These are phyloP conservation scores for Ichneumoninae sp. DNA, from an alignment of 2,888 invertebrate genomes.

Conservation along the genomic window DNA sequence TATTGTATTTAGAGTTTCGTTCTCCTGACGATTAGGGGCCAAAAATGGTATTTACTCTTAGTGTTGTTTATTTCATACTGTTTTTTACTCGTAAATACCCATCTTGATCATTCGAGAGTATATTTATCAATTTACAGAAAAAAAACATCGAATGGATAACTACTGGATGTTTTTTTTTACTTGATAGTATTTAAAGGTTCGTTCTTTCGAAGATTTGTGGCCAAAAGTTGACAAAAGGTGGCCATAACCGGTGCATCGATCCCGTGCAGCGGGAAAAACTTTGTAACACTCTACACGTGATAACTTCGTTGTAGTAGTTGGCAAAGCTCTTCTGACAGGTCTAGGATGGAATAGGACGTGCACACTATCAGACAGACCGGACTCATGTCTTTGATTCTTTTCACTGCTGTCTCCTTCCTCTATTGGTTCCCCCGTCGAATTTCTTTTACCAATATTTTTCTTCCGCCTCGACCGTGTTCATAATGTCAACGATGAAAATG, in stretches of 20 bases:
- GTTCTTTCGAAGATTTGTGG: neutral
- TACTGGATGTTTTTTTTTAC: too few relatives aligned
- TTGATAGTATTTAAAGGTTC: neutral
- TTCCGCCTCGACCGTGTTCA: neutral
- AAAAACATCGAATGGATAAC: too few relatives aligned
- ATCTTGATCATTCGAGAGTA: too few relatives aligned
- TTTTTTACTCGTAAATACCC: too few relatives aligned
- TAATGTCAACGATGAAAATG: neutral
- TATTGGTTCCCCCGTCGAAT: neutral
- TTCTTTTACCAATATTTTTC: neutral
- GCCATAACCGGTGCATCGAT: neutral
- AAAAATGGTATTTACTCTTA: too few relatives aligned
- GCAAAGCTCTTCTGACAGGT: constrained; percentile 6
- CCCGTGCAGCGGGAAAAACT: constrained; percentile 54
- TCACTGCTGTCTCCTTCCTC: neutral
- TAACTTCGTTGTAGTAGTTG: constrained; percentile 16
- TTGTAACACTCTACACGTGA: constrained; percentile 29
- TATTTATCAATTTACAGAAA: too few relatives aligned
- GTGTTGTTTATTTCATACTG: too few relatives aligned
- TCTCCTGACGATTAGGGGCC: too few relatives aligned
- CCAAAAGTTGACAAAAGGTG: neutral
- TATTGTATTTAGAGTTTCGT: too few relatives aligned
- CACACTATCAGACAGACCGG: neutral
- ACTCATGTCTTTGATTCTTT: neutral
- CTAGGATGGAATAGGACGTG: neutral